A percentile compares a stretch with the other conserved stretches of the same genome.
Conservation (phyloP, 2,797 vertebrate species). For the Pyrocephalus nanus region DNA sequence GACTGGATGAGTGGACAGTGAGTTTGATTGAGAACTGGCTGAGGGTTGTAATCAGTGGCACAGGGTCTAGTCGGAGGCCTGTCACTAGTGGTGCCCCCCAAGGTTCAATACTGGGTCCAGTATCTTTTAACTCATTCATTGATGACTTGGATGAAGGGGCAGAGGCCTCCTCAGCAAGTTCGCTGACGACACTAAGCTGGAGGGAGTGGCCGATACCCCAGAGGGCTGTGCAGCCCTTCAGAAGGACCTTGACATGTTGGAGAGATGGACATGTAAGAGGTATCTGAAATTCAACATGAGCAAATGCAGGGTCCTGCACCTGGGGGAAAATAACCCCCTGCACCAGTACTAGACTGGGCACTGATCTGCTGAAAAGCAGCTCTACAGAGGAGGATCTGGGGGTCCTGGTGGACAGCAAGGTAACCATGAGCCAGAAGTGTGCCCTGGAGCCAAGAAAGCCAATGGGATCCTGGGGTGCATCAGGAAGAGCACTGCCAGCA, state of each 20-base stretch:
- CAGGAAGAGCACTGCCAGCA: not conserved
- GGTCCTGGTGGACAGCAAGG: not conserved
- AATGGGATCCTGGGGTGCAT: rapidly evolving
- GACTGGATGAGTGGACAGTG: not conserved
- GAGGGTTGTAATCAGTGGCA: not conserved
- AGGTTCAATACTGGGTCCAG: not conserved
- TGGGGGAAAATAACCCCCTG: not conserved
- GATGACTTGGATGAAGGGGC: not conserved
- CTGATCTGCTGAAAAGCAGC: not conserved
- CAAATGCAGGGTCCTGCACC: not conserved
- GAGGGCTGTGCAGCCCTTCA: not conserved
- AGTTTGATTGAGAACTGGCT: not conserved
- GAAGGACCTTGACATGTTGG: not conserved
- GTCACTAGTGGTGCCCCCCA: no score
- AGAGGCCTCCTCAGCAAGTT: not conserved
- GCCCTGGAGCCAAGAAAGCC: not conserved
- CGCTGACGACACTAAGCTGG: not conserved
- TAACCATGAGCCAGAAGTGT: not conserved
- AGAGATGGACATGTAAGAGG: not conserved
- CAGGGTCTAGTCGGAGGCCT: rapidly evolving
- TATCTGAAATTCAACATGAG: not conserved
- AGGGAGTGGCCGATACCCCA: not conserved
- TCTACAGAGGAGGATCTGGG: not conserved
- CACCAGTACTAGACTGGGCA: not conserved
- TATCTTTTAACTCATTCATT: not conserved